Evolutionary conservation across 2,113 vertebrate species (phyloP).

Genomic region (Psettodes erumei): DNA sequence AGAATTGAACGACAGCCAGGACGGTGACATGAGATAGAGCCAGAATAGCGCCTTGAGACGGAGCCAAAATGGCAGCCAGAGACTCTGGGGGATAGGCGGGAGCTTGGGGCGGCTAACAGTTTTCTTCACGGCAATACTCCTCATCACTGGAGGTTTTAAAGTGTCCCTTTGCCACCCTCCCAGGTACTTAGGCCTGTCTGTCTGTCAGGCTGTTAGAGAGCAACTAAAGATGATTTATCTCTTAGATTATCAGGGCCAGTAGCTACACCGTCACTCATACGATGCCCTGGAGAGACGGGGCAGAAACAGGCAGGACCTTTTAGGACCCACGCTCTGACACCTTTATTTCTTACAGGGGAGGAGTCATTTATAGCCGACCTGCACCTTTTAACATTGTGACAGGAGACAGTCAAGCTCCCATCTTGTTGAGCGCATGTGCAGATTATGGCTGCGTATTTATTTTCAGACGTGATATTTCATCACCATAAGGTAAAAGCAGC

Average conservation of each 20-base stretch:
- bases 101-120: constrained; percentile 69
- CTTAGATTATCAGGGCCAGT: constrained; percentile 61
- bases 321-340: constrained; percentile 31
- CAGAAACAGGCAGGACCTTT: constrained; percentile 51
- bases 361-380: constrained; percentile 41
- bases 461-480: constrained; percentile 65
- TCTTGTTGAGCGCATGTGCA: constrained; percentile 6
- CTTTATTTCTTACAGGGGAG: constrained; percentile 1
- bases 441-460: constrained; percentile 54
- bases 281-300: constrained; percentile 57
- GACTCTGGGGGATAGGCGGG: constrained; percentile 64
- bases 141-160: constrained; percentile 76
- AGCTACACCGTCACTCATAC: constrained; percentile 59
- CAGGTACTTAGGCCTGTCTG: constrained; percentile 79
- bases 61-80: constrained; percentile 77
- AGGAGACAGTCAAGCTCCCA: constrained; percentile 42
- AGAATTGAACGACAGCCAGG: constrained; percentile 78
- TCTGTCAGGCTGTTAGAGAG: constrained; percentile 72
- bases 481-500: constrained; percentile 65
- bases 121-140: constrained; percentile 69
- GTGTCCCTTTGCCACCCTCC: constrained; percentile 75
- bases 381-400: constrained; percentile 34
- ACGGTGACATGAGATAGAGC: constrained; percentile 80
- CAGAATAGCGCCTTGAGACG: constrained; percentile 78
- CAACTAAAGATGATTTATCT: constrained; percentile 77